phyloP scores from a whole-genome alignment of 2,113 vertebrate species.

The Regulus satrapa region DNA sequence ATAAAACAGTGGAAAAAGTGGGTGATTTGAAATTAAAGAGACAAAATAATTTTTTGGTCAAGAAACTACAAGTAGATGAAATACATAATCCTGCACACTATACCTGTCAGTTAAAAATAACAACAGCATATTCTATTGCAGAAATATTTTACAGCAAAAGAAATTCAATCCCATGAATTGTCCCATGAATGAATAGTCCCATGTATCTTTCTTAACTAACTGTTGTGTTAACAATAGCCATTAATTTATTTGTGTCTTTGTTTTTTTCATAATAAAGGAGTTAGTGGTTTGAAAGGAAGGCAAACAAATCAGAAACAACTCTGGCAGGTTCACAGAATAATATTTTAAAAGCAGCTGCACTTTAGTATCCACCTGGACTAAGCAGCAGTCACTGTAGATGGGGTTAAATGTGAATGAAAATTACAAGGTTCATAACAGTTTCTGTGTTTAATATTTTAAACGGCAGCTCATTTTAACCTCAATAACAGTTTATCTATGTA shows the following conservation, averaged over 20 bases:
- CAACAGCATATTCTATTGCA: background rate
- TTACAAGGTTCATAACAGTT: background rate
- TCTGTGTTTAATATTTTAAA: background rate
- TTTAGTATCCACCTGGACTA: background rate
- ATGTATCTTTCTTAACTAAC: background rate
- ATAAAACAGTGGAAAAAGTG: background rate
- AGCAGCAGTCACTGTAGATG: background rate
- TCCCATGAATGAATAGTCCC: background rate
- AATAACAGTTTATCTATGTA: background rate
- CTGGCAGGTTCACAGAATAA: background rate
- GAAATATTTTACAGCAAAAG: background rate
- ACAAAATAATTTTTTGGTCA: background rate
- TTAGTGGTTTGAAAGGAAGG: background rate
- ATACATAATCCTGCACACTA: background rate
- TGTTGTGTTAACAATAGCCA: background rate
- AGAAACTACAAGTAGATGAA: background rate
- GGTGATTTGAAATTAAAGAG: background rate
- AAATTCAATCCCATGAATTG: background rate
- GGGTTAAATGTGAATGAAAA: background rate
- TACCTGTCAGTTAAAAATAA: background rate
- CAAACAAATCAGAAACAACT: background rate
- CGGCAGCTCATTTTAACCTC: background rate
- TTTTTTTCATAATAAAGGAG: background rate
- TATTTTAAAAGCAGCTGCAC: background rate
- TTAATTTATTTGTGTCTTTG: too few species aligned